A percentile compares a stretch with the other conserved stretches of the same genome.
These are phyloP conservation scores for Lutraria lutraria DNA, from an alignment of 2,888 invertebrate genomes.

Conservation along the genomic window DNA sequence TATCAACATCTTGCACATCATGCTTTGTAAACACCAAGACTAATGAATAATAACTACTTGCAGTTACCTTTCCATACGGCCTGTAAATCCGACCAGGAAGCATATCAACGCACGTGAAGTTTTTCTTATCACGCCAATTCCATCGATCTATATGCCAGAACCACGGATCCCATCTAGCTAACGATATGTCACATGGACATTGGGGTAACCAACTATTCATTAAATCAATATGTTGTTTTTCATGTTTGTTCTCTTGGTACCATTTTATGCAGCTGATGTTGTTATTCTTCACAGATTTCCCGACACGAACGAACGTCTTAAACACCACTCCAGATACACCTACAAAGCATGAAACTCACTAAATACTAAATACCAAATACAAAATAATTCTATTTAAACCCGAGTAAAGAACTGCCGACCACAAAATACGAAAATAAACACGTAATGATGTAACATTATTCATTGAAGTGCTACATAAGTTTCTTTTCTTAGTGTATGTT, in stretches of 20 bases:
- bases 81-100: constrained; percentile 2
- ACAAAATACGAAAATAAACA: not conserved
- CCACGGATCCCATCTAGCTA: constrained; percentile 54
- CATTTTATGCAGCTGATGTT: constrained; percentile 40
- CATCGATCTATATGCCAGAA: constrained; percentile 37
- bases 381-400: not conserved
- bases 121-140: not conserved
- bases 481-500: too few relatives aligned
- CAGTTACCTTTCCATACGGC: constrained; percentile 48
- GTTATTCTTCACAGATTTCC: not conserved
- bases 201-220: constrained; percentile 15
- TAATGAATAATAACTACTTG: not conserved
- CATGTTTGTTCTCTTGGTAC: constrained; percentile 32
- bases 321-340: constrained; percentile 31
- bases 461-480: too few relatives aligned
- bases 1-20: too few relatives aligned
- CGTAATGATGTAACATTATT: too few relatives aligned
- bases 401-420: not conserved
- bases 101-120: constrained; percentile 37
- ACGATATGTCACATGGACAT: constrained; percentile 54
- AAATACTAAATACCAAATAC: not conserved
- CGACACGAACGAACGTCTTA: not conserved
- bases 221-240: constrained; percentile 3
- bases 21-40: not conserved
- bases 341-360: not conserved